Evolutionary conservation across 2,113 vertebrate genomes (phyloP).

Genomic region (Chascanopsetta lugubris): DNA sequence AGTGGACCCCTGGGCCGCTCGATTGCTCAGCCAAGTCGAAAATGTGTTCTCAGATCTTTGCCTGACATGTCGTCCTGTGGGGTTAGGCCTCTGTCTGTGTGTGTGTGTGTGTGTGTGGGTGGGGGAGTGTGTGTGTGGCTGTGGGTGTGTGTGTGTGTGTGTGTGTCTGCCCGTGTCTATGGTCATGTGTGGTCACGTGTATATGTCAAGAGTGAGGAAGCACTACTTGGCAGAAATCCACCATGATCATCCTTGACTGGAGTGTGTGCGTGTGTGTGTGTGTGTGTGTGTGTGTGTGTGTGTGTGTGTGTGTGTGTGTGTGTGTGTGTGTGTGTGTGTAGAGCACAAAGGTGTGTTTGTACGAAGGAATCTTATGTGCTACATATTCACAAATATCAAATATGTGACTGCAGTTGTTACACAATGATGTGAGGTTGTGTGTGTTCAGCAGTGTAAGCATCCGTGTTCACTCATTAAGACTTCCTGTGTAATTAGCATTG

Average conservation of each 20-base stretch:
- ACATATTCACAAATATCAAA: conserved; percentile 28
- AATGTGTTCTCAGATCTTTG: conserved; percentile 81
- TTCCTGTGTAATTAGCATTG: not conserved
- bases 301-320: not conserved
- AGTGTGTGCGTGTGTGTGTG: conserved; percentile 3
- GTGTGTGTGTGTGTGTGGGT: conserved; percentile 42
- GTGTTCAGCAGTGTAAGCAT: not conserved
- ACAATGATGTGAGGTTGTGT: conserved; percentile 10
- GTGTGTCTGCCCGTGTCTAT: conserved; percentile 35
- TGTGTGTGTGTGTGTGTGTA: not conserved
- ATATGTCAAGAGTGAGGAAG: conserved; percentile 38
- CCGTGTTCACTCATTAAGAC: not conserved
- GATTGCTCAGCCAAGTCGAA: conserved; percentile 79
- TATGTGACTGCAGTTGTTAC: conserved; percentile 13
- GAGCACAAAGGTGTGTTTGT: conserved; percentile 29
- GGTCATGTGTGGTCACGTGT: not conserved
- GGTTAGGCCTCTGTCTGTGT: conserved; percentile 41
- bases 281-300: not conserved
- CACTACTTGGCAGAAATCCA: conserved; percentile 61
- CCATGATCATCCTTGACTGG: conserved; percentile 65
- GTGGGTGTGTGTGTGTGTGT: conserved; percentile 28
- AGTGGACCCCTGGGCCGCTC: conserved; percentile 64
- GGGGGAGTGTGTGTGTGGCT: conserved; percentile 45
- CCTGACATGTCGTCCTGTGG: conserved; percentile 74
- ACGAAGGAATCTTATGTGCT: conserved; percentile 29